Evolutionary conservation across 2,113 vertebrate species (phyloP).

Genomic region (Syrrhaptes paradoxus): DNA sequence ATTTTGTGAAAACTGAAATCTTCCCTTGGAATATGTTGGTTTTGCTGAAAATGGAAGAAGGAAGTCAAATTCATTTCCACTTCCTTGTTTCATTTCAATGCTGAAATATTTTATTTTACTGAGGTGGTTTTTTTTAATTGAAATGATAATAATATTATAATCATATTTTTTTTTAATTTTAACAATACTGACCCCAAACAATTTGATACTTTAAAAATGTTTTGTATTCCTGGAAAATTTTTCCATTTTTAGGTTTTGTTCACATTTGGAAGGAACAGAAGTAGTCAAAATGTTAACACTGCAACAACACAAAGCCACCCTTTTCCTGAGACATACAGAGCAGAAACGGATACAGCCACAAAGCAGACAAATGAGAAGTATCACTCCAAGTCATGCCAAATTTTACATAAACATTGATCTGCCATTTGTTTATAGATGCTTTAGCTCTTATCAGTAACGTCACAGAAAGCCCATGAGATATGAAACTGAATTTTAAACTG

Average conservation of each 20-base stretch:
- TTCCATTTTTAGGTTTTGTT: not conserved
- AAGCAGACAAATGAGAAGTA: not conserved
- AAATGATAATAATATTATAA: not conserved
- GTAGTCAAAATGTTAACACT: not conserved
- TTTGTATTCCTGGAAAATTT: not conserved
- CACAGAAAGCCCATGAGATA: too few relatives aligned
- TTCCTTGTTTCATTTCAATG: not conserved
- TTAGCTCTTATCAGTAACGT: not conserved
- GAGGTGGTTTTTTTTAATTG: not conserved
- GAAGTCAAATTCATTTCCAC: not conserved
- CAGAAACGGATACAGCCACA: not conserved
- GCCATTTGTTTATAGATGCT: not conserved
- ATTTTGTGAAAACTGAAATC: not conserved
- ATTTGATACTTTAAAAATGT: not conserved
- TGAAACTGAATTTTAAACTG: not conserved
- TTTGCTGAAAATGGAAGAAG: not conserved
- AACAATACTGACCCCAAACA: not conserved
- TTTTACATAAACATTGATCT: not conserved
- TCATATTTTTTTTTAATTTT: not conserved
- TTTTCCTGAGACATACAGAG: not conserved
- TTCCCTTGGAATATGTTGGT: not conserved
- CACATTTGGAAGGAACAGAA: not conserved
- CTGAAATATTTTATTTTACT: not conserved
- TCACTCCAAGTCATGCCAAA: not conserved
- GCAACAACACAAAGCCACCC: accelerated